Percentiles rank a stretch among this genome's conserved stretches.
Evolutionary conservation across 2,113 vertebrate species (phyloP).

Genomic region (Herpailurus yagouaroundi): DNA sequence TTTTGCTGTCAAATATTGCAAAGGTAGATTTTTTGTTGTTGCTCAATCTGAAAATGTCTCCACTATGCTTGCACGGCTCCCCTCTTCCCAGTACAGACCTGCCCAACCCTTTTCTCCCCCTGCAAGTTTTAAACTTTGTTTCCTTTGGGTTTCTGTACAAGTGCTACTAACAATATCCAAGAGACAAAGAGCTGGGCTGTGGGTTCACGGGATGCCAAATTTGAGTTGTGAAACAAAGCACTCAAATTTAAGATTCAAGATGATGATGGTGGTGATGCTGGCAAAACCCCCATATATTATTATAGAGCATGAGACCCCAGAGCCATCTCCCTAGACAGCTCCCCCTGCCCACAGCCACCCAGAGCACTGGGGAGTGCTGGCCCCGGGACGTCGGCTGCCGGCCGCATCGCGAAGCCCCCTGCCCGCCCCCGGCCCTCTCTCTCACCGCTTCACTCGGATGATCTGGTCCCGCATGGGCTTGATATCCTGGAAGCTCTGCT

Average conservation of each 20-base stretch:
- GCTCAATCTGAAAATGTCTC: background rate
- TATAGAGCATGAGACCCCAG: background rate
- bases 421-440: constrained; percentile 52
- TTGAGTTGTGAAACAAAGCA: constrained; percentile 72
- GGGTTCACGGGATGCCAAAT: constrained; percentile 41
- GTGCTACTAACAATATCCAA: background rate
- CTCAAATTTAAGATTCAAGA: background rate
- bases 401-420: background rate
- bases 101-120: background rate
- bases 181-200: constrained; percentile 70
- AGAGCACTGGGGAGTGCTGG: background rate
- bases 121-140: constrained; percentile 75
- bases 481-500: constrained; percentile 98
- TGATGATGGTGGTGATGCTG: background rate
- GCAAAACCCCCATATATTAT: background rate
- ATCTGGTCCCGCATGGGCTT: constrained; percentile 98
- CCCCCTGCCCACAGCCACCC: background rate
- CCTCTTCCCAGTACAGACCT: background rate
- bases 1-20: constrained; percentile 14
- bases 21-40: background rate
- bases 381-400: background rate
- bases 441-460: constrained; percentile 97
- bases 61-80: background rate
- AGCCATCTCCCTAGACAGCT: background rate
- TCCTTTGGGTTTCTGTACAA: background rate